Percentiles rank a stretch among this genome's conserved stretches.
Evolutionary conservation across 2,113 vertebrate genomes (phyloP).

Genomic region (Salvelinus namaycush): DNA sequence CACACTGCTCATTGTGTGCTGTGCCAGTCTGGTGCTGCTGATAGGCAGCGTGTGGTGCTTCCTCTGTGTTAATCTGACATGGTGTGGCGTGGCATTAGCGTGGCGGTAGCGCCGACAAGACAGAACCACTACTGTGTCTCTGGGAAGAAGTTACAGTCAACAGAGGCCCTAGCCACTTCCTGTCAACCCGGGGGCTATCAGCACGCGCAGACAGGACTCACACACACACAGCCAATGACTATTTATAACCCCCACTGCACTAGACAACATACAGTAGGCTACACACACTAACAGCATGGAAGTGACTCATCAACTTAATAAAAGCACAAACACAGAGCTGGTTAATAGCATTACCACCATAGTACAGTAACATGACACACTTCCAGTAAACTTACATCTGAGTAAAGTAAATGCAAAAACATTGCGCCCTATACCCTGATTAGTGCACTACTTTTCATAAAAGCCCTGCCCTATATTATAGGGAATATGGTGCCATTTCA

Average conservation of each 20-base stretch:
- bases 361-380: not conserved
- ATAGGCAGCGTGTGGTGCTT: constrained; percentile 63
- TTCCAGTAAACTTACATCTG: not conserved
- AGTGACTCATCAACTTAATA: constrained; percentile 48
- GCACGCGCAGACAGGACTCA: constrained; percentile 38
- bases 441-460: no score
- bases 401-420: not conserved
- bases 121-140: constrained; percentile 34
- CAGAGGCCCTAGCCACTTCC: constrained; percentile 53
- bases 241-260: no score
- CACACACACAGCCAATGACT: constrained; percentile 9
- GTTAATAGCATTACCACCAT: not conserved
- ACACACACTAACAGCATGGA: constrained; percentile 29
- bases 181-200: constrained; percentile 55
- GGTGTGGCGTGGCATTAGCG: not conserved
- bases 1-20: constrained; percentile 9
- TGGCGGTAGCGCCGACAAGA: constrained; percentile 9
- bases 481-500: no score
- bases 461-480: no score
- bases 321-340: no score
- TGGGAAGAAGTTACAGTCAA: constrained; percentile 54
- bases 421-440: no score
- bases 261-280: not conserved
- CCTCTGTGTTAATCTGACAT: constrained; percentile 58
- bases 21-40: constrained; percentile 54